phyloP scores from a whole-genome alignment of 2,888 invertebrate genomes.

The Ophion ellenae region DNA sequence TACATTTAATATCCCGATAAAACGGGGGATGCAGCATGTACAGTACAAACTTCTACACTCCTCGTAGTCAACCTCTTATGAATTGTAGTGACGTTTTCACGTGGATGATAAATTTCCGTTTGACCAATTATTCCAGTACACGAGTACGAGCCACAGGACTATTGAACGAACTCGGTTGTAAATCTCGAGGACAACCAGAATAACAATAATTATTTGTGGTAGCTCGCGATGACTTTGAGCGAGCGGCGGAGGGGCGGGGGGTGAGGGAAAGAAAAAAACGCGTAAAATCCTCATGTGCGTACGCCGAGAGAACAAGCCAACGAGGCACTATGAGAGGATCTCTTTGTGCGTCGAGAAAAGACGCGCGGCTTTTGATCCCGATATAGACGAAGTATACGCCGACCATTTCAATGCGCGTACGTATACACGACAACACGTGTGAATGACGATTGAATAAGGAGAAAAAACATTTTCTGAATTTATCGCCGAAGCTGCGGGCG shows the following conservation, averaged over 20 bases:
- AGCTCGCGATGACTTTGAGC: constrained; percentile 8
- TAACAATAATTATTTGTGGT: constrained; percentile 60
- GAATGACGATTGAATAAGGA: constrained; percentile 42
- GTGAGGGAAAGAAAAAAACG: constrained; percentile 27
- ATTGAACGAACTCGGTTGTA: constrained; percentile 52
- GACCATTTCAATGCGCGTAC: constrained; percentile 5
- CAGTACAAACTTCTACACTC: background rate
- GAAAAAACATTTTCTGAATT: constrained; percentile 68
- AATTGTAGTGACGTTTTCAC: constrained; percentile 44
- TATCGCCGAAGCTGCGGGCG: constrained; percentile 72
- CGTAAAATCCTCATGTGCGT: constrained; percentile 25
- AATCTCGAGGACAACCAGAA: constrained; percentile 65
- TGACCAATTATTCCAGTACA: constrained; percentile 58
- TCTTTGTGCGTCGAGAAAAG: constrained; percentile 51
- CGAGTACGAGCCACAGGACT: constrained; percentile 20
- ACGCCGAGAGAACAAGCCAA: constrained; percentile 26
- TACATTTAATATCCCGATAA: constrained; percentile 49
- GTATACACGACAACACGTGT: constrained; percentile 9
- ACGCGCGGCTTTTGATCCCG: constrained; percentile 67
- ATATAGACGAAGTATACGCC: constrained; percentile 53
- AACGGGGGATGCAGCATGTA: background rate
- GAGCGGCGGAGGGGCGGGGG: constrained; percentile 33
- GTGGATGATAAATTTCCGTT: constrained; percentile 58
- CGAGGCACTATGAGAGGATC: constrained; percentile 52
- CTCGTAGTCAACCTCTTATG: constrained; percentile 27